Base-by-base conservation (phyloP, 2,113 vertebrate genomes). In the Ellobius talpinus region DNA sequence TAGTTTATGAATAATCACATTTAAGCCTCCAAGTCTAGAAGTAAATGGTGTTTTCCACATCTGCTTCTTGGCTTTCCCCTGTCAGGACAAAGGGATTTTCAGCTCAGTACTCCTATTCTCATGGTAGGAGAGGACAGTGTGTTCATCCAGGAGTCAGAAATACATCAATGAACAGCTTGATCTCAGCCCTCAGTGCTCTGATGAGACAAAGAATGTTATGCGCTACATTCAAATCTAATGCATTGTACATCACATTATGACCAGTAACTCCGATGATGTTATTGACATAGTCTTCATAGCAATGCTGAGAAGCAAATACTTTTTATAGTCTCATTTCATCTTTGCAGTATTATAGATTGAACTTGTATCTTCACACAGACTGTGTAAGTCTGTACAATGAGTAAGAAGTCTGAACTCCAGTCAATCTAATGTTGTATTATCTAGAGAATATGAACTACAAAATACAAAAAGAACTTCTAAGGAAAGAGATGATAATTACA, bases 271-370 rank as follows among this genome's bases (percentile, higher is more conserved):
- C 93, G 78, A 47, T 76, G 47, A 52, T 73, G 31, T 78, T 7
- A 73, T 23, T 39, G 87, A 8, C 6, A 36, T 68, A n/a, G 86
- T 92, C 58, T 91, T 95, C 36, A 85, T 26, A 81, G 58, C 26
- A 93, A 92, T 5, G 11, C 13, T 86, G 39, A 92, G 29, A 90
- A 94, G n/a, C 12, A 97, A 91, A 95, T 94, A 52, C 55, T 95
- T 61, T 90, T 72, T 90, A 81, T 72, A 29, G 88, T 14, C n/a
- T 66, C 23, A 65, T 33, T 0, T 85, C 13, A 66, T 87, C 5
- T 21, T 70, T n/a, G 7, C 19, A 52, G 19, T 14, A 70, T 7
- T 87, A 26, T 23, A 11, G 33, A 87, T 47, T 3, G 0, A 68
- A 68, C 19, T 36, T 47, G 36, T 6, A 14, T n/a, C 33, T 47